phyloP scores from a whole-genome alignment of 2,888 invertebrate species.

The Oegoconia quadripuncta region DNA sequence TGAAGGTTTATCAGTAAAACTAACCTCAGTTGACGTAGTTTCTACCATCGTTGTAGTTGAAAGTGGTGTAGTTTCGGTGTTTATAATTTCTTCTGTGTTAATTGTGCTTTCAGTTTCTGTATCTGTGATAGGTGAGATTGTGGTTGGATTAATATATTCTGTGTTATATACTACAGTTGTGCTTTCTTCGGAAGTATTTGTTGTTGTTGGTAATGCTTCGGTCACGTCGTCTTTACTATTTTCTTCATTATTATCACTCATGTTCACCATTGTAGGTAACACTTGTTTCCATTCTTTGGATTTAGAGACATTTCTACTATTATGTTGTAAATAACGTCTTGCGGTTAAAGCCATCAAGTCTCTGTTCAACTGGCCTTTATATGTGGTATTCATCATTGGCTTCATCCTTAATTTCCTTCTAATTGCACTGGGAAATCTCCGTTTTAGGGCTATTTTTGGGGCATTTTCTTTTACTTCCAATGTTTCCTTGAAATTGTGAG shows the following conservation, averaged over 20 bases:
- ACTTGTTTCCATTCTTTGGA: conserved; percentile 52
- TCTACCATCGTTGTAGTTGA: conserved; percentile 29
- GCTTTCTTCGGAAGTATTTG: conserved; percentile 10
- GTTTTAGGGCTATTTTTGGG: conserved; percentile 32
- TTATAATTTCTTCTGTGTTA: conserved; percentile 17
- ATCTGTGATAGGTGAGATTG: conserved; percentile 10
- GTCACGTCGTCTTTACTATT: conserved; percentile 14
- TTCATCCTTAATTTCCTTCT: conserved; percentile 58
- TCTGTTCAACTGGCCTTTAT: conserved; percentile 54
- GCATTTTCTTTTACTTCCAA: conserved; percentile 20
- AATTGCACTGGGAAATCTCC: conserved; percentile 40
- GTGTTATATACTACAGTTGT: conserved; percentile 13
- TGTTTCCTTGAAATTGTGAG: conserved; percentile 5
- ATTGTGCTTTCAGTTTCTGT: conserved; percentile 14
- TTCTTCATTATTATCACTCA: conserved; percentile 30
- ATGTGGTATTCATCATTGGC: conserved; percentile 46
- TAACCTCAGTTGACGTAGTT: conserved; percentile 27
- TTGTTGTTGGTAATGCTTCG: conserved; percentile 32
- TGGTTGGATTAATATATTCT: conserved; percentile 7
- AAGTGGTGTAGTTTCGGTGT: conserved; percentile 20
- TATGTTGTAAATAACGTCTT: conserved; percentile 44
- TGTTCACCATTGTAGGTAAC: conserved; percentile 38
- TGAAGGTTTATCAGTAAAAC: conserved; percentile 32
- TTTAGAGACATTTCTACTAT: conserved; percentile 49
- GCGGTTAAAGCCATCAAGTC: conserved; percentile 54